Percentiles rank a stretch among this genome's conserved stretches.
phyloP scores from a whole-genome alignment of 1,140 invertebrate genomes.

The Penaeus indicus region DNA sequence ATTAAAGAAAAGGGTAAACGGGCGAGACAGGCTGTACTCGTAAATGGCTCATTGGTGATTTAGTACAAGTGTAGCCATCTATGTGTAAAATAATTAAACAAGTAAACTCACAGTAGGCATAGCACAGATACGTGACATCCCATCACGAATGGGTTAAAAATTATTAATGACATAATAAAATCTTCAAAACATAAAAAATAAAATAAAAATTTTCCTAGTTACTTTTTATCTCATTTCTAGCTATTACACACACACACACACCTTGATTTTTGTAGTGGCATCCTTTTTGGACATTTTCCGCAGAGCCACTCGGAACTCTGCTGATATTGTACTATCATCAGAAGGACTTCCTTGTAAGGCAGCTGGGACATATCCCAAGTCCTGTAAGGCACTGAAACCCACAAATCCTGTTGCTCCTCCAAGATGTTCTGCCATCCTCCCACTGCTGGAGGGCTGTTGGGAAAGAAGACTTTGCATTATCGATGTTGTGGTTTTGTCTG shows the following conservation, averaged over 20 bases:
- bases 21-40: no score
- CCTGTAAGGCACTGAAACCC: conserved; percentile 77
- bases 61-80: no score
- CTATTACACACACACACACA: conserved; percentile 72
- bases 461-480: conserved; percentile 46
- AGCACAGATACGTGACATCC: no score
- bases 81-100: no score
- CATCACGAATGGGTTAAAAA: no score
- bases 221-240: not conserved
- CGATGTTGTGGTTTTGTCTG: not conserved
- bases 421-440: conserved; percentile 82
- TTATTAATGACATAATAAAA: not conserved
- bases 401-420: conserved; percentile 76
- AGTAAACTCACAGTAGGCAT: no score
- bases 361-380: conserved; percentile 76
- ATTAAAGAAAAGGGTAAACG: no score
- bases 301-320: conserved; percentile 71
- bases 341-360: conserved; percentile 73
- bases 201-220: not conserved
- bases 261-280: conserved; percentile 86
- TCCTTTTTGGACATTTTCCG: conserved; percentile 85
- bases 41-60: no score
- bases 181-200: not conserved
- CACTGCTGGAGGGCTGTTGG: conserved; percentile 84
- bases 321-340: conserved; percentile 72